Evolutionary conservation across 1,140 invertebrate species (phyloP), one percentile per base, ranked within the genome.

Genomic region (Tenebrio molitor): DNA sequence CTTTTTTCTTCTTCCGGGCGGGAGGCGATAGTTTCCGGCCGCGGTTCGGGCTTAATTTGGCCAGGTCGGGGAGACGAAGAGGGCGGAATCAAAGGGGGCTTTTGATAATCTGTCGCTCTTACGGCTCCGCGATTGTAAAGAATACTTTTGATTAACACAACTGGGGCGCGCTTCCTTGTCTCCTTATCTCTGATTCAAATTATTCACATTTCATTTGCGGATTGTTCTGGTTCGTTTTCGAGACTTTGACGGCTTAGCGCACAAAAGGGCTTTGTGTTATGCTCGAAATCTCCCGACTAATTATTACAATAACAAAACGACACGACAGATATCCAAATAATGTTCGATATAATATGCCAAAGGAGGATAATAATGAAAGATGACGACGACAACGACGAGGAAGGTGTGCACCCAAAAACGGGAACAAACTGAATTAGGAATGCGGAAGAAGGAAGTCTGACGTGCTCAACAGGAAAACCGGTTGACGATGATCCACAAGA

Each of bases 81-180:
- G 44, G 23, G 44, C 19, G 50, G 50, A 21, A 58, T 58, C 50
- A 58, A 58, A 66, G 42, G 25, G 64, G 34, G 64, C 64, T 66
- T 66, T 66, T 66, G 64, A 66, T 66, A 66, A 66, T 66, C 64
- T 66, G 64, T 46, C 64, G 64, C 64, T 66, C 42, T 66, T 46
- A 41, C 64, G 42, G 64, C 34, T 44, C 64, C 42, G 12, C 23
- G 64, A 66, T 66, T 66, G 64, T 66, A 46, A 66, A 66, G 64
- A 66, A 66, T 66, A 66, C 42, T 66, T 66, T 66, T 66, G 39
- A 66, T 66, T 58, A 58, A 58, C 50, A 58, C 50, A 58, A 58
- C 50, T 58, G 50, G 50, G 50, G 50, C 50, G 50, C 50, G 50
- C 50, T 58, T 58, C 50, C 50, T 58, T 58, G 50, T 58, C 50